Evolutionary conservation across 2,113 vertebrate species (phyloP).

Genomic region (Atractosteus spatula): DNA sequence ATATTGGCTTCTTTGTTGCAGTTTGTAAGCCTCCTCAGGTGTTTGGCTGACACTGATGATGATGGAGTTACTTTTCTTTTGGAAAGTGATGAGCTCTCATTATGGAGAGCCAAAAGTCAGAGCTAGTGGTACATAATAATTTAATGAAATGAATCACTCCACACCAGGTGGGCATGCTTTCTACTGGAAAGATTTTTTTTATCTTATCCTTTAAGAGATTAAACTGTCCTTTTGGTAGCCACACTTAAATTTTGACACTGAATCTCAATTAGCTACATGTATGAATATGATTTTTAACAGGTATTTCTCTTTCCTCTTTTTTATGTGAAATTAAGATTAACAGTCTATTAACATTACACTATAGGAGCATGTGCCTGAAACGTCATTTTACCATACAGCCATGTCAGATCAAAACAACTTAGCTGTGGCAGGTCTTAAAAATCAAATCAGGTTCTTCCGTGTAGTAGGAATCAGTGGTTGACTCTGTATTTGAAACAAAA

Average conservation of each 20-base stretch:
- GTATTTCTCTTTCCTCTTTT: too few species aligned
- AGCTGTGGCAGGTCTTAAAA: too few species aligned
- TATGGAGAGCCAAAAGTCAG: conserved; percentile 22
- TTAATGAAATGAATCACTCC: conserved; percentile 38
- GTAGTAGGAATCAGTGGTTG: too few species aligned
- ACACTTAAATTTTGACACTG: conserved; percentile 13
- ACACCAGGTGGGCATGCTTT: conserved; percentile 31
- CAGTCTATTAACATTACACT: too few species aligned
- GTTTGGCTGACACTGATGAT: conserved; percentile 28
- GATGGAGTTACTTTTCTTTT: conserved; percentile 23
- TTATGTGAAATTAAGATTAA: too few species aligned
- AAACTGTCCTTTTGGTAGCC: conserved; percentile 28
- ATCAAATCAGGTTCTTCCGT: too few species aligned
- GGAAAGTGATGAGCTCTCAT: conserved; percentile 25
- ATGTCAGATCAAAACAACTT: too few species aligned
- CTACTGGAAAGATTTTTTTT: conserved; percentile 25
- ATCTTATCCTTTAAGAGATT: conserved; percentile 28
- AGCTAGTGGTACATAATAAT: conserved; percentile 39
- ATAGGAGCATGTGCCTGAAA: too few species aligned
- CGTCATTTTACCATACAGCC: too few species aligned
- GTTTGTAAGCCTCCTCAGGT: conserved; percentile 17
- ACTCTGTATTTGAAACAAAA: too few species aligned
- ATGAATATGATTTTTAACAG: too few species aligned
- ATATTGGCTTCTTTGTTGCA: conserved; percentile 22
- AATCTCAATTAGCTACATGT: too few species aligned